Conservation (phyloP, 2,113 vertebrate genomes). For the Antigone vipio region DNA sequence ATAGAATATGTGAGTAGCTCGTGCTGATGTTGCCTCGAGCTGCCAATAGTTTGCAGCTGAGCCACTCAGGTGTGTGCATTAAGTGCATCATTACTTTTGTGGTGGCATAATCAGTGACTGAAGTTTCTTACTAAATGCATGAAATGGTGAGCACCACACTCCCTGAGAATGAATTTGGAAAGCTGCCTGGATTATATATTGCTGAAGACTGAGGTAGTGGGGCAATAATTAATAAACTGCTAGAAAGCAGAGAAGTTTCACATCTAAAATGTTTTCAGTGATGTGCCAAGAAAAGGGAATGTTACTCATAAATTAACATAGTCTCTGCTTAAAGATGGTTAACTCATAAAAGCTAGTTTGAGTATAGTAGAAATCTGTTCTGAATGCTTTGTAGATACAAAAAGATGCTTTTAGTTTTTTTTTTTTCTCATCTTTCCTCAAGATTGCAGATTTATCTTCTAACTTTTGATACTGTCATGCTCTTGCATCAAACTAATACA, state of each 20-base stretch:
- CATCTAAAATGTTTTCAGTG: background rate
- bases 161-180: constrained; percentile 29
- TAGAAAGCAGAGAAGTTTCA: constrained; percentile 6
- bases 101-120: background rate
- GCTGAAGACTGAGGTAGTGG: background rate
- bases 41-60: background rate
- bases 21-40: background rate
- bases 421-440: background rate
- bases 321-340: background rate
- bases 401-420: background rate
- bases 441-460: background rate
- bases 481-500: background rate
- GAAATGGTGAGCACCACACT: background rate
- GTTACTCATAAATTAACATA: background rate
- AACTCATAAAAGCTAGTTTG: background rate
- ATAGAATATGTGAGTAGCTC: background rate
- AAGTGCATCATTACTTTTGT: background rate
- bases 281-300: background rate
- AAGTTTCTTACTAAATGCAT: background rate
- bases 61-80: background rate
- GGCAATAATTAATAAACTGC: constrained; percentile 58
- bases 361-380: background rate
- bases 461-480: background rate
- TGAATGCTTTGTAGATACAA: background rate
- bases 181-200: background rate